Base-by-base conservation (phyloP, 2,113 vertebrate species). In the Plestiodon gilberti region DNA sequence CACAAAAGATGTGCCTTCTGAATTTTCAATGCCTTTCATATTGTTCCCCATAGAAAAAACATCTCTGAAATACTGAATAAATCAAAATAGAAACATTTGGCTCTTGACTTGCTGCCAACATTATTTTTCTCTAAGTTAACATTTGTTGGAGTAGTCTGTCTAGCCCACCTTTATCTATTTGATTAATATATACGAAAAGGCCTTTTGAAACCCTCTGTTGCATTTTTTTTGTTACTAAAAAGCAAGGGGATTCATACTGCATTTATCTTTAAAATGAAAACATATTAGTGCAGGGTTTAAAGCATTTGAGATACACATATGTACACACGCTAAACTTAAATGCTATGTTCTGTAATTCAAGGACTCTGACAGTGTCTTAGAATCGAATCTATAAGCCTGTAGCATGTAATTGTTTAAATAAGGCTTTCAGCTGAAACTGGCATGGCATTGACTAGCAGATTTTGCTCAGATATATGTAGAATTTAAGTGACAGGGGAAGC, bases 1-100 rank as follows among this genome's bases (percentile, higher is more conserved):
- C 96, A 97, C 97, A 98, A 97, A 98, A 97, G 96, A 96, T 95
- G 93, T 96, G 96, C 97, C 96, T 97, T 94, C 96, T 95, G 96
- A 97, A 96, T 97, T 97, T 97, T 96, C 95, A 95, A 95, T 96
- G 96, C 92, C 96, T 96, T 94, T 93, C 95, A 95, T 97, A 96
- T 97, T 97, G 96, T 97, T 97, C 97, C 96, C 95, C 91, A 93
- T 92, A 96, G 96, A 96, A 96, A 95, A 96, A 94, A 89, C 89
- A 94, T 95, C 93, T 95, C 93, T 91, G 94, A 96, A 97, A 96
- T 96, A 96, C 94, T 96, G 97, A 98, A 97, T 98, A 98, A 97
- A 98, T 97, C 97, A 97, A 96, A 97, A 94, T 93, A 96, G 95
- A 96, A 97, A 93, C 93, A 95, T 94, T 94, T 96, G 94, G 90